Base-by-base conservation (phyloP, 2,888 invertebrate genomes). In the Abrostola triplasia region DNA sequence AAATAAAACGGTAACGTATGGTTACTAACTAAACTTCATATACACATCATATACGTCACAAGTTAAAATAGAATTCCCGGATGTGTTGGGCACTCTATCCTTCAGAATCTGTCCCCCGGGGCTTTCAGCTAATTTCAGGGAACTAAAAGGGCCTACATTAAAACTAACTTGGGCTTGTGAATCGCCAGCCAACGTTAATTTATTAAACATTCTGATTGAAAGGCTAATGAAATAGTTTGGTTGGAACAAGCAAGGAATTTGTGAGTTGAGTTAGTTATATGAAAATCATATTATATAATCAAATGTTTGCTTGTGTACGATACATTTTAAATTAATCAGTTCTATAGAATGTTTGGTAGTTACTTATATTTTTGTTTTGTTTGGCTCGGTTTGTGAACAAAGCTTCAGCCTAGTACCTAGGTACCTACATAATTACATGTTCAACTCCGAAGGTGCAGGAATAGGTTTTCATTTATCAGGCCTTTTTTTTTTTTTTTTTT, bases 141-240 rank as follows among this genome's bases (percentile, higher is more conserved):
- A 74, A 74, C 71, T 64, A 72, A 64, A 71, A 56, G 64, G 60
- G 54, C 56, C 48, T 48, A 67, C 67, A 67, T 71, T 71, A 67
- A 70, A 73, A 76, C 73, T 64, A 64, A 76, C 47, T 72, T 64
- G 12, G n/a, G 40, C 50, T 66, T 51, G 38, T 48, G 50, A 51
- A 59, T 67, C 44, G 38, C 7, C 52, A 47, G 38, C 36, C 48
- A 10, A 52, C 47, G 64, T 58, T 64, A 64, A 76, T 70, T 77
- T 73, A 64, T 70, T 51, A 73, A 74, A 70, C 66, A 64, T 64
- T 75, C 73, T 77, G 59, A 77, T 77, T 77, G 69, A 77, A 64
- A 52, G 44, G 36, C 55, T 76, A 64, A 76, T 73, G 62, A 76
- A 76, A 72, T 76, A 72, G 68, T 74, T 74, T 64, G 38, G 52